phyloP scores from a whole-genome alignment of 2,888 invertebrate species.

The Saturnia pavonia region DNA sequence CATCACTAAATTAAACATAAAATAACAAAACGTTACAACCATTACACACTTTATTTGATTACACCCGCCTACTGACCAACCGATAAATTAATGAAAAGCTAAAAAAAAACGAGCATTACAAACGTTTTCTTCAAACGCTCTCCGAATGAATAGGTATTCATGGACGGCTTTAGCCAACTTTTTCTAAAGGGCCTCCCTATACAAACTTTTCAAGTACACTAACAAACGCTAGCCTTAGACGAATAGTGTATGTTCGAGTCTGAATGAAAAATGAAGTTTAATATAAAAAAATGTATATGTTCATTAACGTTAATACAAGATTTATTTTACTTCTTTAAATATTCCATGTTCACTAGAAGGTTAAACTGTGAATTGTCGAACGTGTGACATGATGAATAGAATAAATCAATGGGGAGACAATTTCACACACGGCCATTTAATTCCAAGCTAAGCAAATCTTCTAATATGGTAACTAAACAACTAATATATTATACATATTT shows the following conservation, averaged over 20 bases:
- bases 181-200: constrained; percentile 21
- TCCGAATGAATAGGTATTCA: constrained; percentile 18
- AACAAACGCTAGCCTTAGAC: constrained; percentile 21
- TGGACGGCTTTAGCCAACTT: constrained; percentile 22
- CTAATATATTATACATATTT: too few species aligned
- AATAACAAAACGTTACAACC: neutral
- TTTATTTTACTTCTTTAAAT: neutral
- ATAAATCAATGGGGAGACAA: too few species aligned
- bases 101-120: constrained; percentile 13
- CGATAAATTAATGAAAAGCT: constrained; percentile 12
- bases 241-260: neutral
- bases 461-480: too few species aligned
- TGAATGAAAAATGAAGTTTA: constrained; percentile 11
- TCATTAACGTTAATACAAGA: neutral
- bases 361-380: too few species aligned
- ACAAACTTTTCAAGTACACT: constrained; percentile 25
- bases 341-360: too few species aligned
- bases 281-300: constrained; percentile 7
- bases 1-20: neutral
- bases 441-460: too few species aligned
- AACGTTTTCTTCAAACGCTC: constrained; percentile 15
- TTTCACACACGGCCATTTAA: too few species aligned
- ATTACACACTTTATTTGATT: constrained; percentile 5
- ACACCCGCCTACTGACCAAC: neutral
- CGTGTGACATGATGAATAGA: too few species aligned